Conservation (phyloP, 2,888 invertebrate species). For the Drosophila suboccidentalis region DNA sequence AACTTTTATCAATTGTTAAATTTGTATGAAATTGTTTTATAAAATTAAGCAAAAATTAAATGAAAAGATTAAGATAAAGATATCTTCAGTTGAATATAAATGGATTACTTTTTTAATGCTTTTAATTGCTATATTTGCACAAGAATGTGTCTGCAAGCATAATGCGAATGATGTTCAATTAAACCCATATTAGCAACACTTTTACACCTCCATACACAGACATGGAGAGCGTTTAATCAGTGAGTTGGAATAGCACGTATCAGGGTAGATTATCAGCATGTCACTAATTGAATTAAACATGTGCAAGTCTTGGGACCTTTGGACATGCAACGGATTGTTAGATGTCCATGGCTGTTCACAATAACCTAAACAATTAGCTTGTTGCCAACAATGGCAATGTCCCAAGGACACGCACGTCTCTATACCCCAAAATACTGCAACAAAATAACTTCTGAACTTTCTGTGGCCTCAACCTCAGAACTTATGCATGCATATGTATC, state of each 20-base stretch:
- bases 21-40: constrained; percentile 9
- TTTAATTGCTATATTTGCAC: background rate
- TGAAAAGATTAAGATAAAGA: background rate
- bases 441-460: constrained; percentile 56
- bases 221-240: constrained; percentile 15
- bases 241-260: constrained; percentile 46
- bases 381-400: constrained; percentile 39
- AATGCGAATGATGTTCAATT: constrained; percentile 2
- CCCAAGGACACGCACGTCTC: constrained; percentile 56
- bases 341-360: constrained; percentile 52
- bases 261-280: constrained; percentile 52
- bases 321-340: constrained; percentile 46
- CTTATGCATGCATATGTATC: constrained; percentile 56
- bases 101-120: background rate
- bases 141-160: constrained; percentile 1
- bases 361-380: constrained; percentile 63
- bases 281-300: constrained; percentile 65
- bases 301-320: constrained; percentile 40
- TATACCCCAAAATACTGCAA: background rate
- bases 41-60: background rate
- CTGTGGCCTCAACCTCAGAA: constrained; percentile 43
- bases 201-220: constrained; percentile 5
- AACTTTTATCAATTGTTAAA: constrained; percentile 48
- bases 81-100: background rate
- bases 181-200: constrained; percentile 29